Evolutionary conservation across 2,113 vertebrate species (phyloP).

Genomic region (Pseudorectes ferrugineus): DNA sequence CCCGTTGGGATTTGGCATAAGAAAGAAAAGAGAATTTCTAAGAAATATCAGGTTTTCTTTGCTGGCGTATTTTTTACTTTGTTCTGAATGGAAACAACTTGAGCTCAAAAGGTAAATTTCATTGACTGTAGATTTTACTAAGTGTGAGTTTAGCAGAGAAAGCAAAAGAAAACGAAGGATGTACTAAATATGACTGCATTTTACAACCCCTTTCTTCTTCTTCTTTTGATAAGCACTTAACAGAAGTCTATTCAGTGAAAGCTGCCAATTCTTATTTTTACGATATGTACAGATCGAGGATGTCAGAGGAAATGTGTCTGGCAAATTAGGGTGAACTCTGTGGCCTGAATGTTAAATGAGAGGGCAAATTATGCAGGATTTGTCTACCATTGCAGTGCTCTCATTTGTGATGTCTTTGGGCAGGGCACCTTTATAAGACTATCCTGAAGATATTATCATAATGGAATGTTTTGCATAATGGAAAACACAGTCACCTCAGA

Average conservation of each 20-base stretch:
- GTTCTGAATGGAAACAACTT: constrained; percentile 69
- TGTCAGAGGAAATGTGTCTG: constrained; percentile 50
- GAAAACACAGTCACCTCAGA: constrained; percentile 62
- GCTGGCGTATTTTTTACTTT: constrained; percentile 58
- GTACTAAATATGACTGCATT: constrained; percentile 21
- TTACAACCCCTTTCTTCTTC: constrained; percentile 47
- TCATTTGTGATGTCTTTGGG: constrained; percentile 53
- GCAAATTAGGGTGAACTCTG: constrained; percentile 56
- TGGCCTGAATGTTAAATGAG: constrained; percentile 60
- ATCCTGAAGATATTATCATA: constrained; percentile 68
- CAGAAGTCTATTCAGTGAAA: constrained; percentile 40
- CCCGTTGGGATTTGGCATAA: constrained; percentile 66
- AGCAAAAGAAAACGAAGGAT: constrained; percentile 1
- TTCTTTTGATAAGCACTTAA: constrained; percentile 50
- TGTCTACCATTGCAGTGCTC: constrained; percentile 22
- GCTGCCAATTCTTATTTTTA: constrained; percentile 55
- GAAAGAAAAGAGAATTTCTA: constrained; percentile 69
- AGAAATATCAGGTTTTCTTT: constrained; percentile 67
- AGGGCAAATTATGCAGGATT: constrained; percentile 41
- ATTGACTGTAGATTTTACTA: constrained; percentile 65
- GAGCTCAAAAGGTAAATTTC: constrained; percentile 67
- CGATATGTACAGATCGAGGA: background rate
- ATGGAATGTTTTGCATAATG: constrained; percentile 69
- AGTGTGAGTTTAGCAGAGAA: constrained; percentile 52
- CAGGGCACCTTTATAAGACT: constrained; percentile 54